Percentiles rank a stretch among this genome's conserved stretches.
phyloP scores from a whole-genome alignment of 2,888 invertebrate species.

The Pyrrhia umbra region DNA sequence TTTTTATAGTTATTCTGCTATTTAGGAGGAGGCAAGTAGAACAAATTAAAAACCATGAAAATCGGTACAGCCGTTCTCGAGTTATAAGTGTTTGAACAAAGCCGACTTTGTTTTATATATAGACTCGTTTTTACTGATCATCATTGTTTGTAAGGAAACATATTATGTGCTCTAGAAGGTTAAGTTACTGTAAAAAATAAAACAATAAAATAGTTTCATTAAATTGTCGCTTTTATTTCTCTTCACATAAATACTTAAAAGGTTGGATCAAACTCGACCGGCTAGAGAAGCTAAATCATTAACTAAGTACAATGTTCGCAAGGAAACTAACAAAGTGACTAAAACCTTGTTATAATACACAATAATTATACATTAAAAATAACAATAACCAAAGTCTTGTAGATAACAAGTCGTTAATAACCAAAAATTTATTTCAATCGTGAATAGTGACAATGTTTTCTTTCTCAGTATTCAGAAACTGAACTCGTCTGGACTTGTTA shows the following conservation, averaged over 20 bases:
- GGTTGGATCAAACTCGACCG: slow-evolving; percentile 74
- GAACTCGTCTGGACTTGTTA: slow-evolving; percentile 46
- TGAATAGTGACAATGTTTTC: slow-evolving; percentile 1
- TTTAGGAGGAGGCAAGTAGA: no score
- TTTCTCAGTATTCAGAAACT: slow-evolving; percentile 15
- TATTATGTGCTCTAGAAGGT: background rate
- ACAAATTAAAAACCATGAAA: no score
- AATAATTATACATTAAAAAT: slow-evolving; percentile 71
- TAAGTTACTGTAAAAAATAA: slow-evolving; percentile 60
- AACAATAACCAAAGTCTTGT: slow-evolving; percentile 65
- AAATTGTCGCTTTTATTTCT: slow-evolving; percentile 85
- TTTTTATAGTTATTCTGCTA: no score
- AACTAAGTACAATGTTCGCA: slow-evolving; percentile 82
- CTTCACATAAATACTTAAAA: slow-evolving; percentile 87
- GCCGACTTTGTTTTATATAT: no score
- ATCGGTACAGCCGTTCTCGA: no score
- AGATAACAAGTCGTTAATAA: slow-evolving; percentile 36
- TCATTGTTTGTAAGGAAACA: no score
- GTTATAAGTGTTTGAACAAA: no score
- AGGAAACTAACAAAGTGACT: slow-evolving; percentile 83
- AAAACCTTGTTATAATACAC: slow-evolving; percentile 72
- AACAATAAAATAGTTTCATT: slow-evolving; percentile 76
- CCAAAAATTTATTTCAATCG: slow-evolving; percentile 15
- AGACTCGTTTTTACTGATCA: no score
- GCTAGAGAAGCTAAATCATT: slow-evolving; percentile 76